Base-by-base conservation (phyloP, 2,888 invertebrate genomes). In the Cotesia congregata region DNA sequence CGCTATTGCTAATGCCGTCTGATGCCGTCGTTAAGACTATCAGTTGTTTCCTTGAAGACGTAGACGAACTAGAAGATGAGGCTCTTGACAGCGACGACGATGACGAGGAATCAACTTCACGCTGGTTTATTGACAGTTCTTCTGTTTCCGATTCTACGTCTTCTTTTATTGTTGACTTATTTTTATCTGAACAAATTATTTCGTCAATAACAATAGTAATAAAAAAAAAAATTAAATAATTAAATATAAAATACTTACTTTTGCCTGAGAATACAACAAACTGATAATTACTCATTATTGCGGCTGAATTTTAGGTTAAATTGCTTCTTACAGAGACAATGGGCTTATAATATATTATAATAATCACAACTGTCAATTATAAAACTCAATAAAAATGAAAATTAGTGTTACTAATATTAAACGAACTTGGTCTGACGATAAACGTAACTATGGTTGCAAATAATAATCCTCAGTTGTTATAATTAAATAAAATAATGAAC, bases 61-160 rank as follows among this genome's bases (percentile, higher is more conserved):
- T 67, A 6, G 74, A 67, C 12, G 64, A 64, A 1, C 64, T 64
- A 6, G 65, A 38, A n/a, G 60, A 71, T 12, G 70, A 50, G 50
- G 50, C 12, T 50, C 7, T 50, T 12, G 50, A 50, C 12, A 50
- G 9, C 7, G 71, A 60, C 20, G 72, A 72, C 1, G 73, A 50
- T 77, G 78, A 60, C 76, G 77, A 9, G 77, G 74, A 15, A 76
- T 78, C 60, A 77, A 78, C 70, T 75, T 77, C 68, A 76, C 77
- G 20, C 15, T 74, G 59, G 17, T 17, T 70, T 12, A 17, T 6
- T 3, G 20, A 17, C 41, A 67, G 61, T 67, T 69, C 65, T 30
- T 61, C 30, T 40, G 62, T 41, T 20, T 69, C 38, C 3, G 6
- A 50, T 6, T 17, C 60, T 15, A 39, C 17, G 6, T 17, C 20